These are phyloP conservation scores for Plectropomus leopardus DNA, from an alignment of 2,113 vertebrate genomes.

Conservation along the genomic window DNA sequence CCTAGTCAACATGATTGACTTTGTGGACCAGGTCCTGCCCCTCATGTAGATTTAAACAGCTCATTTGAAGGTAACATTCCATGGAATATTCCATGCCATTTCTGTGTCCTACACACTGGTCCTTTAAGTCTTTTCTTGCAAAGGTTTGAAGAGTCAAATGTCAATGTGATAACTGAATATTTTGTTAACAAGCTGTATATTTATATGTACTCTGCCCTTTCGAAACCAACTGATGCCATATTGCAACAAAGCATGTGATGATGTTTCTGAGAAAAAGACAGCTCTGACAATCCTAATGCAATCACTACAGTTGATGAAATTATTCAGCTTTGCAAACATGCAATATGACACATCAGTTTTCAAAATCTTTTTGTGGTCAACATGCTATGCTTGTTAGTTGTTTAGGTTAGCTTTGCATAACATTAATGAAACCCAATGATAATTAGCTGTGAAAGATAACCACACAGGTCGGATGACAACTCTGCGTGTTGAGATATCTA, in stretches of 20 bases:
- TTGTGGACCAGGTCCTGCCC: too few species aligned
- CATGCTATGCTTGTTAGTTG: background rate
- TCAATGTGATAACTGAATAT: background rate
- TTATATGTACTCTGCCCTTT: background rate
- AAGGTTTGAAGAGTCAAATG: background rate
- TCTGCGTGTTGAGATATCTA: background rate
- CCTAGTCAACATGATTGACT: too few species aligned
- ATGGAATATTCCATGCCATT: too few species aligned
- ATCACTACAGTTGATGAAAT: background rate
- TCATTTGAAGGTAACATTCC: too few species aligned
- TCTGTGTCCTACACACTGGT: too few species aligned
- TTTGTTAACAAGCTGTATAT: too few species aligned
- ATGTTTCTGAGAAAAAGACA: background rate
- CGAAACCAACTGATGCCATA: background rate
- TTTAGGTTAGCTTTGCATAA: background rate
- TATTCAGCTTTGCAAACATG: background rate
- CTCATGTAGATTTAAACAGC: too few species aligned
- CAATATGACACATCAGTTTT: background rate
- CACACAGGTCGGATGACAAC: background rate
- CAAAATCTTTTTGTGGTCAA: background rate
- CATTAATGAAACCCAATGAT: background rate
- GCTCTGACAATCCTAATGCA: background rate
- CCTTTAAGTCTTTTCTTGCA: background rate
- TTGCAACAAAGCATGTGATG: background rate
- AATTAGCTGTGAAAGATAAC: background rate